Percentiles rank a stretch among this genome's conserved stretches.
phyloP scores from a whole-genome alignment of 2,797 vertebrate species.

The Galagoides demidoff region DNA sequence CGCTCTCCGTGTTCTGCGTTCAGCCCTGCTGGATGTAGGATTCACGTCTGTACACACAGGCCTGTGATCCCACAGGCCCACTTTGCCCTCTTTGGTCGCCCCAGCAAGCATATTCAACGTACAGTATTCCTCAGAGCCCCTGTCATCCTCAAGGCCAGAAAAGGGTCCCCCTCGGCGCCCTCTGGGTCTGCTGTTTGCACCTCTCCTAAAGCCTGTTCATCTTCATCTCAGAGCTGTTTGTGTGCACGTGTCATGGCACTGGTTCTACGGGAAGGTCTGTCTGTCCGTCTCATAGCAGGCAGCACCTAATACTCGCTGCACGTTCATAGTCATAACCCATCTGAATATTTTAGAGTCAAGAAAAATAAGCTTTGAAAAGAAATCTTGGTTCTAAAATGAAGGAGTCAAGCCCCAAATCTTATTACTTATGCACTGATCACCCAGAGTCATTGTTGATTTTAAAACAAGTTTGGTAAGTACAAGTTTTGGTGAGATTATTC shows the following conservation, averaged over 20 bases:
- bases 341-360: not conserved
- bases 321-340: rapidly evolving
- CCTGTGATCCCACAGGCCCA: not conserved
- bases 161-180: not conserved
- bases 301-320: not conserved
- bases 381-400: not conserved
- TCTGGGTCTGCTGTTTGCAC: not conserved
- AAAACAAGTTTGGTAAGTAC: not conserved
- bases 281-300: not conserved
- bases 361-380: not conserved
- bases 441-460: not conserved
- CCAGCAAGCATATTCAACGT: not conserved
- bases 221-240: not conserved
- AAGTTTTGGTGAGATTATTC: not conserved
- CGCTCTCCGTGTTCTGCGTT: not conserved
- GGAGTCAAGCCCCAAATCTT: not conserved
- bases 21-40: not conserved
- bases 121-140: rapidly evolving
- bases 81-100: not conserved
- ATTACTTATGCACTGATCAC: not conserved
- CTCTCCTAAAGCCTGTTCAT: not conserved
- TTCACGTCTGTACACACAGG: not conserved
- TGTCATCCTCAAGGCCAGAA: not conserved
- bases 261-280: not conserved
- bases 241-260: not conserved